Conservation (phyloP, 2,113 vertebrate species). For the Sinocyclocheilus rhinocerous region DNA sequence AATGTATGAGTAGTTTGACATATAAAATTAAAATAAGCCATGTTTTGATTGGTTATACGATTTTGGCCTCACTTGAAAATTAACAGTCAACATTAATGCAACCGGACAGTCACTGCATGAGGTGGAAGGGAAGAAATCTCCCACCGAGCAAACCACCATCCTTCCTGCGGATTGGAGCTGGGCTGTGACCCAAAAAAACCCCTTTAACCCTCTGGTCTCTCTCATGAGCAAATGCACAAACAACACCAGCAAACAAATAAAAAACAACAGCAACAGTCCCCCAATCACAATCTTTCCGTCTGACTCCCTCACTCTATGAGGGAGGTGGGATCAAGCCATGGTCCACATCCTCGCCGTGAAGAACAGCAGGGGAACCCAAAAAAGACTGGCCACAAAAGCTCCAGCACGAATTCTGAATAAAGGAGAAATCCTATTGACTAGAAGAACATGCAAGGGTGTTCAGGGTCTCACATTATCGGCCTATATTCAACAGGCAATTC, state of each 20-base stretch:
- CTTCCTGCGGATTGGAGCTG: slow-evolving; percentile 22
- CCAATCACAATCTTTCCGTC: slow-evolving; percentile 19
- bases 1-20: background rate
- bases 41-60: background rate
- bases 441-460: slow-evolving; percentile 30
- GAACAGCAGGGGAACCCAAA: slow-evolving; percentile 41
- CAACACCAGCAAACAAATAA: slow-evolving; percentile 20
- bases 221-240: slow-evolving; percentile 33
- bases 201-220: slow-evolving; percentile 25
- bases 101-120: slow-evolving; percentile 35
- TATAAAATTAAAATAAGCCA: background rate
- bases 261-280: background rate
- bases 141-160: slow-evolving; percentile 16
- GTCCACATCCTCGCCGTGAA: slow-evolving; percentile 8
- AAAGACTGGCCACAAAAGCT: slow-evolving; percentile 39
- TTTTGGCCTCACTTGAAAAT: background rate
- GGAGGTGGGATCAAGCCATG: slow-evolving; percentile 42
- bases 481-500: background rate
- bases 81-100: slow-evolving; percentile 17
- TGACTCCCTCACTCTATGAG: background rate
- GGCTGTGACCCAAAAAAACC: slow-evolving; percentile 43
- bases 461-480: slow-evolving; percentile 28
- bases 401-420: slow-evolving; percentile 30
- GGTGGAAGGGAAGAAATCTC: background rate
- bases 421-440: slow-evolving; percentile 25